Conservation (phyloP, 2,888 invertebrate species). For the Melanchra persicariae region DNA sequence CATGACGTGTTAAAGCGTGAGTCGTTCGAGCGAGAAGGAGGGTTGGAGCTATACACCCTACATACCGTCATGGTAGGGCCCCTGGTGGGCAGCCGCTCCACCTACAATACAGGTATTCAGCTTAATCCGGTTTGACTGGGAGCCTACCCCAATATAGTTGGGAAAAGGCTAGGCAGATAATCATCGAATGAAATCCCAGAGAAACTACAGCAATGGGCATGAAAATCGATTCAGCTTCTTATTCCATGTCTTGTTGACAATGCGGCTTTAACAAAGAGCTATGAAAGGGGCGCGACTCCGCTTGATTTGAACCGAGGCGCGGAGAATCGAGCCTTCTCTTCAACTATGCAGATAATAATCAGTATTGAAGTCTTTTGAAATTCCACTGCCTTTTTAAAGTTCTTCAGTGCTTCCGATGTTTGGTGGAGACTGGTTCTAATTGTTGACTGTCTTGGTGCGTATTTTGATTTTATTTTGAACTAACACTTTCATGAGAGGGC, state of each 20-base stretch:
- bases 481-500: background rate
- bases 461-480: slow-evolving; percentile 6
- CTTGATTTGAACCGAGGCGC: slow-evolving; percentile 69
- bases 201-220: slow-evolving; percentile 49
- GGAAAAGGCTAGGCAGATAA: too few species aligned
- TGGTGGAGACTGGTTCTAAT: slow-evolving; percentile 14
- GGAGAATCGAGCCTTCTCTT: slow-evolving; percentile 62
- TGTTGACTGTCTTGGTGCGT: background rate
- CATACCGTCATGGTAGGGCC: too few species aligned
- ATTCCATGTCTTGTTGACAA: slow-evolving; percentile 58
- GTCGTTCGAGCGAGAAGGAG: too few species aligned
- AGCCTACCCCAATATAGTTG: too few species aligned
- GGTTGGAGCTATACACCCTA: too few species aligned
- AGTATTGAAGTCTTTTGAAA: slow-evolving; percentile 55
- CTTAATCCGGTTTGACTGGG: too few species aligned
- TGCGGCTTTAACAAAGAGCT: slow-evolving; percentile 73
- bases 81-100: too few species aligned
- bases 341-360: slow-evolving; percentile 64
- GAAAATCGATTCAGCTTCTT: slow-evolving; percentile 40
- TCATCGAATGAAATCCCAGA: slow-evolving; percentile 39
- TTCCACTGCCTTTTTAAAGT: slow-evolving; percentile 43
- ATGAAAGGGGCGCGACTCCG: slow-evolving; percentile 69
- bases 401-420: slow-evolving; percentile 23
- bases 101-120: too few species aligned
- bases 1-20: too few species aligned